Evolutionary conservation across 2,888 invertebrate genomes (phyloP).

Genomic region (Spialia ferax): DNA sequence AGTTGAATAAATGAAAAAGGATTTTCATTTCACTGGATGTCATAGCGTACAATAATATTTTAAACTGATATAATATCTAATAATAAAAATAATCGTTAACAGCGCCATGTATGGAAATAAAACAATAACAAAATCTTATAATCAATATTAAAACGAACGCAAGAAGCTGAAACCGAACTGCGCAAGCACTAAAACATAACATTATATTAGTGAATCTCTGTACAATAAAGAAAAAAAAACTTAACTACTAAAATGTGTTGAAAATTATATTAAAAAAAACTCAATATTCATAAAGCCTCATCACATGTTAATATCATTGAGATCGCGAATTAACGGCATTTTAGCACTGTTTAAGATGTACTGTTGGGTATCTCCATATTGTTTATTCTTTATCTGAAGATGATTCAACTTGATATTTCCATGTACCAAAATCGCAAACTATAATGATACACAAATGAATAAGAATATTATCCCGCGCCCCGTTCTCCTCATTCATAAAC

Average conservation of each 20-base stretch:
- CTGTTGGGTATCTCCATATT: not conserved
- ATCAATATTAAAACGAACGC: conserved; percentile 33
- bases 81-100: conserved; percentile 28
- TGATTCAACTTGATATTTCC: too few relatives aligned
- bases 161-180: conserved; percentile 46
- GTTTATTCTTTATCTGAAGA: not conserved
- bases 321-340: conserved; percentile 60
- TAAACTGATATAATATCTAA: conserved; percentile 19
- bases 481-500: too few relatives aligned
- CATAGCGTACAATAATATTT: conserved; percentile 11
- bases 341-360: conserved; percentile 41
- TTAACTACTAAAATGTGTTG: conserved; percentile 64
- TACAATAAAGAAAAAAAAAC: conserved; percentile 63
- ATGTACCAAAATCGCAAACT: not conserved
- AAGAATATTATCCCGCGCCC: too few relatives aligned
- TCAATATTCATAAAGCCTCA: conserved; percentile 70
- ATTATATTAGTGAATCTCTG: conserved; percentile 66
- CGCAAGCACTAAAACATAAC: conserved; percentile 59
- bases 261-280: conserved; percentile 53
- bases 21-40: conserved; percentile 28
- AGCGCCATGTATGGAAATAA: conserved; percentile 32
- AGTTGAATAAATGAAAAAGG: conserved; percentile 11
- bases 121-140: conserved; percentile 41
- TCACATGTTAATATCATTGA: conserved; percentile 72
- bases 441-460: not conserved